Evolutionary conservation across 2,797 vertebrate species (phyloP), one percentile per base, ranked within the genome.

Genomic region (Luscinia luscinia): DNA sequence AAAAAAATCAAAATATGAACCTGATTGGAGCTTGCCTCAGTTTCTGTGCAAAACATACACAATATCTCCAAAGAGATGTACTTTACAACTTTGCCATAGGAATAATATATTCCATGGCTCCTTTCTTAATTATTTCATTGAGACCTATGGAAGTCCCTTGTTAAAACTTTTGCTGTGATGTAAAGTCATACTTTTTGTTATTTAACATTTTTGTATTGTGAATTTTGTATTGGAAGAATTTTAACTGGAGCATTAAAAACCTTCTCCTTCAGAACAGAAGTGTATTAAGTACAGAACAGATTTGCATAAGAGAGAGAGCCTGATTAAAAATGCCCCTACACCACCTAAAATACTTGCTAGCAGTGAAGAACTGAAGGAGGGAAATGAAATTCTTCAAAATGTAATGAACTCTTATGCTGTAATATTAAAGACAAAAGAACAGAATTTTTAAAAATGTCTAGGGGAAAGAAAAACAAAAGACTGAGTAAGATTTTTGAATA

Each of bases 341-440:
- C 72, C 59, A 79, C 48, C 77, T 73, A 61, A 94, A 96, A 87
- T 90, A 73, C n/a, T 67, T 36, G 32, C 41, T 89, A 89, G 63
- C 17, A 73, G 81, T 77, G 43, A 93, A 94, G 63, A 88, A 90
- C 40, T 67, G 72, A 76, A 84, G 54, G 48, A 75, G 20, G 28
- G 89, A 94, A 95, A 93, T 40, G 4, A 85, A 40, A 75, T 89
- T 36, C 41, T 83, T 94, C 49, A 89, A 96, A 96, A 91, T 74
- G 51, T 79, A 88, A 91, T 81, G 66, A 89, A 84, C n/a, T 90
- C 38, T 49, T 73, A 21, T 45, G 9, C 30, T 76, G 21, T 21
- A 77, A 48, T 45, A 79, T 38, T 59, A 72, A 90, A 91, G 30
- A 45, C 52, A 78, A 90, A 95, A 79, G 27, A 72, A 61, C 1